These are phyloP conservation scores for Apostichopus californicus DNA, from an alignment of 35 echinoderm and acorn worm species.

Conservation along the genomic window DNA sequence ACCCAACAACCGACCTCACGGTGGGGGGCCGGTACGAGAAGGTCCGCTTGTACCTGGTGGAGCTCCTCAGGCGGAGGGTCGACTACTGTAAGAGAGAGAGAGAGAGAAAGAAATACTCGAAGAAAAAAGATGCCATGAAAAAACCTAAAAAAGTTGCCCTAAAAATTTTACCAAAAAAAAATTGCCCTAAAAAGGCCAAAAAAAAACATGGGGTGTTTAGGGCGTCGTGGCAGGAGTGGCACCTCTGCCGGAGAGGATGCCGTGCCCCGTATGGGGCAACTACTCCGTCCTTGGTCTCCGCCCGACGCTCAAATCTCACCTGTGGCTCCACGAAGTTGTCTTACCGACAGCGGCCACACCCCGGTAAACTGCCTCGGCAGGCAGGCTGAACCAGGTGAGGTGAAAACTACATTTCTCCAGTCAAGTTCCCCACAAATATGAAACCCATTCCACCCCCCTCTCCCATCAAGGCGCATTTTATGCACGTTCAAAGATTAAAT, in stretches of 20 bases:
- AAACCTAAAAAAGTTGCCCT: background rate
- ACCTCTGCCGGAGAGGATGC: background rate
- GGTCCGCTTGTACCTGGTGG: background rate
- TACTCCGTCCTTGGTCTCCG: conserved; percentile 1
- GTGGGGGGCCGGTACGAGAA: background rate
- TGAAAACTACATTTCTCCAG: too few species aligned
- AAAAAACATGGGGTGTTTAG: background rate
- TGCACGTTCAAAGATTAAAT: too few species aligned
- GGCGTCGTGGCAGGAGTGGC: conserved; percentile 10
- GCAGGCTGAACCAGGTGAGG: conserved; percentile 5
- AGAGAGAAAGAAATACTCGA: background rate
- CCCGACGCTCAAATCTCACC: conserved; percentile 8
- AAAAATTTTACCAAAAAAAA: background rate
- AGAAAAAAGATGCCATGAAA: background rate
- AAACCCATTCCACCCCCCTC: background rate
- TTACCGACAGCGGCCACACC: background rate
- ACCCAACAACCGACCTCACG: background rate
- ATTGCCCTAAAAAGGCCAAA: background rate
- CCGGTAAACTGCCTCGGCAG: conserved; percentile 6
- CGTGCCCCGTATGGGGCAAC: background rate
- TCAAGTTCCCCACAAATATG: background rate
- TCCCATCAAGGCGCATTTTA: too few species aligned
- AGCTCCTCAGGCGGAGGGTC: background rate
- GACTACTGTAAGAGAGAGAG: background rate
- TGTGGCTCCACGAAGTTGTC: background rate